A percentile compares a stretch with the other conserved stretches of the same genome.
Conservation (phyloP, 1,140 invertebrate genomes). For the Drosophila bocqueti region DNA sequence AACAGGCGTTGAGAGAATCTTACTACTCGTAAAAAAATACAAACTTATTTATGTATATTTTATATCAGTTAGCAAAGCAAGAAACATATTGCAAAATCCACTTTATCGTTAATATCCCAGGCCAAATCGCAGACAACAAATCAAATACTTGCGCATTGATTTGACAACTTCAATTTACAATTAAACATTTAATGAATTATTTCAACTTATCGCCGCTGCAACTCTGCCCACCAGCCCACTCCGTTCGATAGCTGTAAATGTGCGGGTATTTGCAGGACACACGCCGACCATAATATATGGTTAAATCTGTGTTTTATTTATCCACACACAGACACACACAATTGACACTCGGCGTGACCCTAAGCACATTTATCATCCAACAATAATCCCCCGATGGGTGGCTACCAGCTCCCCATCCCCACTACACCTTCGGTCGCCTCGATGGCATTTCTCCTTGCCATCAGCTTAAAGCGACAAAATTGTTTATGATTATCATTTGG, state of each 20-base stretch:
- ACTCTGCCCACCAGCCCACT: not conserved
- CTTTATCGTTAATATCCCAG: not conserved
- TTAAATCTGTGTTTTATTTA: slow-evolving; percentile 75
- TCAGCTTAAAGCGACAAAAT: slow-evolving; percentile 58
- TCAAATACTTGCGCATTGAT: slow-evolving; percentile 29
- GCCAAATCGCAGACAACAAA: slow-evolving; percentile 26
- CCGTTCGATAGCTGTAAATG: slow-evolving; percentile 23
- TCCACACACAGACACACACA: slow-evolving; percentile 68
- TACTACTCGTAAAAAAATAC: not conserved
- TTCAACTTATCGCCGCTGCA: slow-evolving; percentile 26
- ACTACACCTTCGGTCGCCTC: slow-evolving; percentile 4
- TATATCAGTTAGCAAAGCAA: not conserved
- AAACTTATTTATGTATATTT: not conserved
- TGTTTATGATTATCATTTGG: slow-evolving; percentile 78
- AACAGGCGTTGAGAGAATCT: not conserved
- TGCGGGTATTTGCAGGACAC: slow-evolving; percentile 32
- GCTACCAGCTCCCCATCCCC: slow-evolving; percentile 11
- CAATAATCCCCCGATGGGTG: slow-evolving; percentile 52
- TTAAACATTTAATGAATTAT: slow-evolving; percentile 46
- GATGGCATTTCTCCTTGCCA: slow-evolving; percentile 30
- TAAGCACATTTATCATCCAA: slow-evolving; percentile 70
- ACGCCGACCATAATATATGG: slow-evolving; percentile 64
- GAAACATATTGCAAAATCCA: slow-evolving; percentile 2
- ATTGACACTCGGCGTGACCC: slow-evolving; percentile 76
- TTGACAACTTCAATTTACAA: slow-evolving; percentile 46